Conservation (phyloP, 2,888 invertebrate species). For the Pristionchus exspectatus region DNA sequence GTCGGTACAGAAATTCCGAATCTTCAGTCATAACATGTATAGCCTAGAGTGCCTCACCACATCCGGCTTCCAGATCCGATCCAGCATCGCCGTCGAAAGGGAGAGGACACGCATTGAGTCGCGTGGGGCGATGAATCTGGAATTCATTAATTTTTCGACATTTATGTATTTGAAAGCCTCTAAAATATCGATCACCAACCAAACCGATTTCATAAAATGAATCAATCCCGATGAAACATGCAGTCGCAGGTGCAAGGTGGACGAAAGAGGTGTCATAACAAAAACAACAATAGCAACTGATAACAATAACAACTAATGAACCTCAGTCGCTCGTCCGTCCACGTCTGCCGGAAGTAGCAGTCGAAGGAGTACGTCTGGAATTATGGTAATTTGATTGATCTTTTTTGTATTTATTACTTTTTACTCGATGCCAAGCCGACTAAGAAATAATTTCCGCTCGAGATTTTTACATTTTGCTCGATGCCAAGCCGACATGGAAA, state of each 20-base stretch:
- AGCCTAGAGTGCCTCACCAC: constrained; percentile 82
- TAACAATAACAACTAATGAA: neutral
- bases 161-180: too few relatives aligned
- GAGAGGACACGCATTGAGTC: constrained; percentile 81
- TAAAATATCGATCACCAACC: too few relatives aligned
- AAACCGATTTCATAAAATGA: too few relatives aligned
- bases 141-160: constrained; percentile 56
- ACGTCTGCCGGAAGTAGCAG: constrained; percentile 91
- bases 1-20: too few relatives aligned
- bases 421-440: too few relatives aligned
- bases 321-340: constrained; percentile 88
- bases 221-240: too few relatives aligned
- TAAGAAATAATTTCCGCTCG: too few relatives aligned
- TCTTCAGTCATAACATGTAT: neutral
- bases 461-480: too few relatives aligned
- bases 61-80: constrained; percentile 96
- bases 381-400: neutral
- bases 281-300: too few relatives aligned
- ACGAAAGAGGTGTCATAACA: too few relatives aligned
- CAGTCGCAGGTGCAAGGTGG: too few relatives aligned
- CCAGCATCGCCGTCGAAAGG: constrained; percentile 88
- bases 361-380: constrained; percentile 89
- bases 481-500: neutral
- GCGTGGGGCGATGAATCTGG: constrained; percentile 56
- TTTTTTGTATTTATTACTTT: neutral